Evolutionary conservation across 53 echinoderm and acorn worm species (phyloP).

Genomic region (Echinometra lucunter): DNA sequence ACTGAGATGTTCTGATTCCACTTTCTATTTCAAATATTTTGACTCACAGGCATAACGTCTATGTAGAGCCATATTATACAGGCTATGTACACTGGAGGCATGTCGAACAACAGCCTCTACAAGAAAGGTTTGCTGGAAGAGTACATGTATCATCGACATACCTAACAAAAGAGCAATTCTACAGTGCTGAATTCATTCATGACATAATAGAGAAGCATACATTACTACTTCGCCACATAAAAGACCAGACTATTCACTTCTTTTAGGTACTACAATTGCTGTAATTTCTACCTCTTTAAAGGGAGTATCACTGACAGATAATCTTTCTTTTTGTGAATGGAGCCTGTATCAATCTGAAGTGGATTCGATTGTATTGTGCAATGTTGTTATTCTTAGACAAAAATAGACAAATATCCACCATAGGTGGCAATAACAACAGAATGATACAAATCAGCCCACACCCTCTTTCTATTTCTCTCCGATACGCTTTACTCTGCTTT

Average conservation of each 20-base stretch:
- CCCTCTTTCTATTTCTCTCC: neutral
- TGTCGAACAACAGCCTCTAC: neutral
- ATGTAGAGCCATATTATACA: neutral
- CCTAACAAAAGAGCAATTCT: conserved; percentile 2
- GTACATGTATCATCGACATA: conserved; percentile 6
- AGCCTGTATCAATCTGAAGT: neutral
- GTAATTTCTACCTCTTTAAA: conserved; percentile 9
- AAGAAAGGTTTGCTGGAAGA: neutral
- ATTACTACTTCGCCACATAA: conserved; percentile 1
- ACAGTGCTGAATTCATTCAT: conserved; percentile 11
- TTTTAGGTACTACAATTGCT: neutral
- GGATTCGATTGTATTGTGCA: neutral
- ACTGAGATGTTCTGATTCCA: neutral
- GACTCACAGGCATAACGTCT: neutral
- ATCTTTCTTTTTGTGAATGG: neutral
- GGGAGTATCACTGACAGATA: conserved; percentile 2
- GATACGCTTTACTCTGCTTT: neutral
- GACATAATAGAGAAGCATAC: neutral
- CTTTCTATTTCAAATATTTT: neutral
- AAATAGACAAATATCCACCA: neutral
- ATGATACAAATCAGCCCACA: neutral
- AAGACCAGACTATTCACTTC: conserved; percentile 32
- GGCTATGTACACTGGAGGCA: neutral
- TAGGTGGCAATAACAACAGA: neutral
- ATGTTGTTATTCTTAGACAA: conserved; percentile 11